Evolutionary conservation across 1,140 invertebrate genomes (phyloP), one percentile per base, ranked within the genome.

Genomic region (Paraescarpia echinospica): DNA sequence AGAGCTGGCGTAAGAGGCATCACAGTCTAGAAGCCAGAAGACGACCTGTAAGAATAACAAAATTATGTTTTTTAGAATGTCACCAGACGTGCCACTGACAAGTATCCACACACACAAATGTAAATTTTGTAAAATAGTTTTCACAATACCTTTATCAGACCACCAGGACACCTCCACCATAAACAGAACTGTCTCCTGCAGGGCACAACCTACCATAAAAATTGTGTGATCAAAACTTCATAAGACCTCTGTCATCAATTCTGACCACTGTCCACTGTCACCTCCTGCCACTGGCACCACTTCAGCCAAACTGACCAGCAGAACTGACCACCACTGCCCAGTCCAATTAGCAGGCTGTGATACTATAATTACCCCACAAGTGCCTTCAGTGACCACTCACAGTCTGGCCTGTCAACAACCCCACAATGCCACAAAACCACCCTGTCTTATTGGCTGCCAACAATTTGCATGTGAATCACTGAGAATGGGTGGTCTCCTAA

Each of bases 301-400:
- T 77, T 77, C 59, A 27, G 59, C 59, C 59, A 77, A 77, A 77
- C 59, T 77, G 59, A 1, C 59, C 59, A 77, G 18, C 59, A 77
- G 12, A 77, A 18, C 59, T 77, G 59, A 77, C 59, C 59, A 77
- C 59, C 27, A 77, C 59, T 77, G 59, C 8, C 59, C 59, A 77
- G 59, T 77, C 59, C 59, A 77, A 77, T 77, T 77, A 77, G 59
- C 59, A 77, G 27, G 59, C 27, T 6, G 59, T 77, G 59, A 77
- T 77, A 77, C 59, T 77, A 77, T 77, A 77, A 77, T 77, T 77
- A 77, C 59, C 59, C 59, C 59, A 77, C 59, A 77, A 27, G 59
- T 77, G 59, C 27, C 22, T 12, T 6, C 41, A 77, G 14, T 31
- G 27, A 2, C 59, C 59, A 77, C 59, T 77, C 59, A 77, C 59